A percentile compares a stretch with the other conserved stretches of the same genome.
Conservation (phyloP, 2,888 invertebrate species). For the Sipunculus nudus region DNA sequence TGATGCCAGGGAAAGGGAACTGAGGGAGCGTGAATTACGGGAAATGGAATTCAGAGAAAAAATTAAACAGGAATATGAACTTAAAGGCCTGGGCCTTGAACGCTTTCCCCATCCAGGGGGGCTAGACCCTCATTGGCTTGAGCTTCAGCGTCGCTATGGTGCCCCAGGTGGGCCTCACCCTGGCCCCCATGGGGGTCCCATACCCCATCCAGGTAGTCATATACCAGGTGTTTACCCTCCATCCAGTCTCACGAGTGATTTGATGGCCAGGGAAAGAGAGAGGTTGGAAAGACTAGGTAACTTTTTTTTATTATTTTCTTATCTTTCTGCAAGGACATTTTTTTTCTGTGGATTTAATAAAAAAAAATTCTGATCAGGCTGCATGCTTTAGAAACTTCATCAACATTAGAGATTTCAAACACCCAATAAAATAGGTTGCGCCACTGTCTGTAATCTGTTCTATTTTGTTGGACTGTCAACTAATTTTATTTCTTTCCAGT, state of each 20-base stretch:
- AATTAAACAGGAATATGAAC: conserved; percentile 84
- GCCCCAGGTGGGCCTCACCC: conserved; percentile 31
- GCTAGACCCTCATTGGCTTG: conserved; percentile 77
- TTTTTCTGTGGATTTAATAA: conserved; percentile 18
- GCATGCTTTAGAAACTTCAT: no score
- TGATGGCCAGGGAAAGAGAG: conserved; percentile 86
- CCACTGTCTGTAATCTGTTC: no score
- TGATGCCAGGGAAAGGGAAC: conserved; percentile 62
- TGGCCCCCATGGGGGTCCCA: conserved; percentile 66
- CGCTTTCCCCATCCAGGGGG: background rate
- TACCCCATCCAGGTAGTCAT: conserved; percentile 68
- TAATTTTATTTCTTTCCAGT: no score
- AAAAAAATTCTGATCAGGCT: background rate
- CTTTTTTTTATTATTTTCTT: conserved; percentile 15
- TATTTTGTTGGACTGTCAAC: no score
- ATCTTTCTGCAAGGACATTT: conserved; percentile 20
- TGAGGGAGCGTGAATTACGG: conserved; percentile 70
- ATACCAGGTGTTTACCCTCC: conserved; percentile 66
- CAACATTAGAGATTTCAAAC: no score
- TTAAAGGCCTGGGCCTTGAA: conserved; percentile 68
- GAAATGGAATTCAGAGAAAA: conserved; percentile 81
- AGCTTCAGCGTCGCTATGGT: conserved; percentile 75
- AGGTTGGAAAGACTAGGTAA: conserved; percentile 75
- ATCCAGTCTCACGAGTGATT: conserved; percentile 74
- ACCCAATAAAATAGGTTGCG: no score